Percentiles rank a stretch among this genome's conserved stretches.
Evolutionary conservation across 2,113 vertebrate species (phyloP).

Genomic region (Triplophysa siluroides): DNA sequence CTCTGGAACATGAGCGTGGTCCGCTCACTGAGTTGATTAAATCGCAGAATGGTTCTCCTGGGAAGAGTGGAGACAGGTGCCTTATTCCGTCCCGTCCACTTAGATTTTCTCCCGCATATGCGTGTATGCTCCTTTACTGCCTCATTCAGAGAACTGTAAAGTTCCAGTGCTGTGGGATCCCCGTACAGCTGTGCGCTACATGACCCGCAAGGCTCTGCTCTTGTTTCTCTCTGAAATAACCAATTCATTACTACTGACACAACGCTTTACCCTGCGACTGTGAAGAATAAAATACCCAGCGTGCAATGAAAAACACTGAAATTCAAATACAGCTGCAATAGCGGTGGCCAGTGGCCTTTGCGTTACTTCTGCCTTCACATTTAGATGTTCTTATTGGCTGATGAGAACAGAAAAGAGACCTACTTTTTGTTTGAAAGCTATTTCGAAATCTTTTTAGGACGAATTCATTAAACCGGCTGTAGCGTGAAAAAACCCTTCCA

Average conservation of each 20-base stretch:
- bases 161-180: conserved; percentile 26
- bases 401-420: too few relatives aligned
- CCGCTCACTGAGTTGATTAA: conserved; percentile 45
- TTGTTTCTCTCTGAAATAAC: conserved; percentile 34
- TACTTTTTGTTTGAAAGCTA: too few relatives aligned
- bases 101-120: background rate
- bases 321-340: background rate
- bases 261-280: conserved; percentile 11
- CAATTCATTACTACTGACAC: conserved; percentile 47
- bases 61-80: conserved; percentile 22
- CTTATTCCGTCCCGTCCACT: background rate
- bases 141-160: conserved; percentile 33
- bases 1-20: conserved; percentile 25
- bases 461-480: too few relatives aligned
- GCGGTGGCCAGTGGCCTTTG: too few relatives aligned
- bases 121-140: conserved; percentile 10
- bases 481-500: too few relatives aligned
- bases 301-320: conserved; percentile 5
- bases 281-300: background rate
- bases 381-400: too few relatives aligned
- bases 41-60: conserved; percentile 42
- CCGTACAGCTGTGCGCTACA: conserved; percentile 28
- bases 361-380: too few relatives aligned
- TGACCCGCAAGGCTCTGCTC: conserved; percentile 40
- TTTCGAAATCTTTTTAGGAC: too few relatives aligned